Evolutionary conservation across 2,888 invertebrate genomes (phyloP), one percentile per base, ranked within the genome.

Genomic region (Pandemis cinnamomeana): DNA sequence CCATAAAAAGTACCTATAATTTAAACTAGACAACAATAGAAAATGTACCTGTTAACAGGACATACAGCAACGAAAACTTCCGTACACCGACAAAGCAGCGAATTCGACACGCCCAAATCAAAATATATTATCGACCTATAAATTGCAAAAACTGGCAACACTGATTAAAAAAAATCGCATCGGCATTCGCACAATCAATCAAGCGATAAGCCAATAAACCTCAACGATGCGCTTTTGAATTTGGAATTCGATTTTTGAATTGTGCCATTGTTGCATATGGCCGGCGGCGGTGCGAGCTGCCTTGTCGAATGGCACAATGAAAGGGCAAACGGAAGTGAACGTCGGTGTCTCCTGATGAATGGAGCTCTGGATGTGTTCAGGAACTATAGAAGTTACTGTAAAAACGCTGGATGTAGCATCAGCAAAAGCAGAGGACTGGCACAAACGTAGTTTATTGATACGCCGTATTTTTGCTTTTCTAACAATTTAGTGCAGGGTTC

Each of bases 181-280:
- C 86, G 82, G 84, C 80, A 87, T 93, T 93, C 93, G 92, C 92
- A 92, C 93, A 93, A 94, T 94, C 94, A 92, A 94, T 94, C 94
- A 93, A 91, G 91, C 92, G 91, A 93, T 94, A 93, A 94, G 94
- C 94, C 94, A 94, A 94, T 94, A 94, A 94, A 94, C 94, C 94
- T 94, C 93, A 93, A 92, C 93, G 94, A 93, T 93, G 93, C 91
- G 89, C 94, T 93, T 94, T 93, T 94, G 92, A 92, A 92, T 92
- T 86, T 84, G 83, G 90, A 90, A 92, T 92, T 89, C 90, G 91
- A 92, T 91, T 91, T 92, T 91, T 91, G 90, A 88, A 89, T 90
- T 83, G 86, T 81, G 81, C 86, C 80, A 89, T 93, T 93, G 93
- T 93, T 86, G 86, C 79, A 77, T 76, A 87, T 89, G 91, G 90